These are phyloP conservation scores for Zelleria hepariella DNA, from an alignment of 2,888 invertebrate species.

Conservation along the genomic window DNA sequence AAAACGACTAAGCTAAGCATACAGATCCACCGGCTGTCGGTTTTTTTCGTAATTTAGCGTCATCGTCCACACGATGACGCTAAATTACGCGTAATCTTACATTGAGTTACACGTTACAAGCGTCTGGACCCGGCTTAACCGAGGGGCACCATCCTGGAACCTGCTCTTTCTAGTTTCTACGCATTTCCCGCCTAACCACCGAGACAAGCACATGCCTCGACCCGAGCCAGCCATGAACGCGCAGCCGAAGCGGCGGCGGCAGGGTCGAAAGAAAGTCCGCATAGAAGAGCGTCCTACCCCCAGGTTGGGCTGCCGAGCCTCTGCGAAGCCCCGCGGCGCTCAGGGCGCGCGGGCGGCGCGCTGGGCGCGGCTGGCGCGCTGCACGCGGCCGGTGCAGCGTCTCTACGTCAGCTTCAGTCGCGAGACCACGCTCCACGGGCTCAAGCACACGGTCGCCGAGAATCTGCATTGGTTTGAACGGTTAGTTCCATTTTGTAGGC, in stretches of 20 bases:
- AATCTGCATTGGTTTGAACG: slow-evolving; percentile 53
- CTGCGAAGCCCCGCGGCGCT: neutral
- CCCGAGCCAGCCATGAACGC: neutral
- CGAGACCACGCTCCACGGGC: slow-evolving; percentile 57
- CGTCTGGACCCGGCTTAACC: too few relatives aligned
- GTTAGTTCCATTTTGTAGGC: slow-evolving; percentile 22
- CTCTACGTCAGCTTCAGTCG: slow-evolving; percentile 48
- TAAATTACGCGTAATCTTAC: too few relatives aligned
- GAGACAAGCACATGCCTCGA: too few relatives aligned
- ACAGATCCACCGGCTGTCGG: too few relatives aligned
- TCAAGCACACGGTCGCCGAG: slow-evolving; percentile 56
- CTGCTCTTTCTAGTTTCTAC: too few relatives aligned
- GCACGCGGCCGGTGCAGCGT: slow-evolving; percentile 12
- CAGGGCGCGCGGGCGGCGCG: neutral
- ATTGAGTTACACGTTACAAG: too few relatives aligned
- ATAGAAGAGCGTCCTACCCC: neutral
- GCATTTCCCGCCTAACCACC: too few relatives aligned
- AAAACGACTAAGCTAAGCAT: too few relatives aligned
- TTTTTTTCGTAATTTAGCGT: too few relatives aligned
- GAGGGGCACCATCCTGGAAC: too few relatives aligned
- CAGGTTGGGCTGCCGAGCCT: neutral
- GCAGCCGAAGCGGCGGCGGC: neutral
- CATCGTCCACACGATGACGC: too few relatives aligned
- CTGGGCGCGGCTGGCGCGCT: neutral
- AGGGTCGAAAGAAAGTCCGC: neutral